A percentile compares a stretch with the other conserved stretches of the same genome.
Evolutionary conservation across 2,113 vertebrate genomes (phyloP).

Genomic region (pig (Sus scrofa)): T2T-Sscrofa CM000812.6:89435501-89436000

Average conservation of each 20-base stretch:
- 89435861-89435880: not conserved
- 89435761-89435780: not conserved
- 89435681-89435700: not conserved
- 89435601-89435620: conserved; percentile 20
- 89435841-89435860: not conserved
- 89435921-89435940: not conserved
- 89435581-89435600: not conserved
- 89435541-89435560: not conserved
- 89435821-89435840: not conserved
- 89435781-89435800: not conserved
- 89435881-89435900: not conserved
- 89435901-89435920: not conserved
- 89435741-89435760: not conserved
- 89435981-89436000: not conserved
- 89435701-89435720: not conserved
- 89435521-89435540: not conserved
- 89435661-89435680: not conserved
- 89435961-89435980: not conserved
- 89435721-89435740: conserved; percentile 4
- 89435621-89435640: not conserved
- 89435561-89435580: not conserved
- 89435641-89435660: not conserved
- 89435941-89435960: not conserved
- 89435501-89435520: not conserved
- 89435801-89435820: not conserved